Conservation (phyloP, 2,888 invertebrate species). For the Onthophagus sagittarius region DNA sequence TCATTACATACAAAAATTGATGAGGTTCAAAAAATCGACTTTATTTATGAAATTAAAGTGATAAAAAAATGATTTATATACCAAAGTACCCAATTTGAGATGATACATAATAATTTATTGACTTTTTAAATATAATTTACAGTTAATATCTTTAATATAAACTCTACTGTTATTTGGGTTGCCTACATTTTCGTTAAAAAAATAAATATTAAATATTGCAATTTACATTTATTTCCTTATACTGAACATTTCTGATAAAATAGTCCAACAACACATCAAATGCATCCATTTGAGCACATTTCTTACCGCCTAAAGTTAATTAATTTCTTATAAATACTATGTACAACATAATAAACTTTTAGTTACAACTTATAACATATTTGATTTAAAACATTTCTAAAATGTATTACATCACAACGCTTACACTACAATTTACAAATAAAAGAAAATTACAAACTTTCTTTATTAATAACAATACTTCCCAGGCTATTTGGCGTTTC, state of each 20-base stretch:
- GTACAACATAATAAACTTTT: neutral
- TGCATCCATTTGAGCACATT: constrained; percentile 7
- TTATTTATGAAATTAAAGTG: too few relatives aligned
- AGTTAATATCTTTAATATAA: too few relatives aligned
- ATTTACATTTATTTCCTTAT: neutral
- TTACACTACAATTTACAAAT: neutral
- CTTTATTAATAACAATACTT: constrained; percentile 15
- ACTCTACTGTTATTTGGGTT: too few relatives aligned
- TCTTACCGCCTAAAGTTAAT: neutral
- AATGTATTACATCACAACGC: neutral
- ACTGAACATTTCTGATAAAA: neutral
- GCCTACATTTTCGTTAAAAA: too few relatives aligned
- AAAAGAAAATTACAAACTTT: constrained; percentile 10
- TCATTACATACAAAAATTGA: too few relatives aligned
- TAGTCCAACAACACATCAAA: neutral
- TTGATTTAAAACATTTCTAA: neutral
- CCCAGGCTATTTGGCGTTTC: constrained; percentile 12
- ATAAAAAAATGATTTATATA: too few relatives aligned
- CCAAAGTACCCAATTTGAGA: too few relatives aligned
- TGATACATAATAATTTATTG: too few relatives aligned
- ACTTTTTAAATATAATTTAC: too few relatives aligned
- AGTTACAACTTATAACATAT: neutral
- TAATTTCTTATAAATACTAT: constrained; percentile 9
- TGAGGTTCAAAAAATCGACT: too few relatives aligned
- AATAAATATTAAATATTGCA: neutral